Base-by-base conservation (phyloP, 2,797 vertebrate genomes). In the Lindbergichthys nudifrons region DNA sequence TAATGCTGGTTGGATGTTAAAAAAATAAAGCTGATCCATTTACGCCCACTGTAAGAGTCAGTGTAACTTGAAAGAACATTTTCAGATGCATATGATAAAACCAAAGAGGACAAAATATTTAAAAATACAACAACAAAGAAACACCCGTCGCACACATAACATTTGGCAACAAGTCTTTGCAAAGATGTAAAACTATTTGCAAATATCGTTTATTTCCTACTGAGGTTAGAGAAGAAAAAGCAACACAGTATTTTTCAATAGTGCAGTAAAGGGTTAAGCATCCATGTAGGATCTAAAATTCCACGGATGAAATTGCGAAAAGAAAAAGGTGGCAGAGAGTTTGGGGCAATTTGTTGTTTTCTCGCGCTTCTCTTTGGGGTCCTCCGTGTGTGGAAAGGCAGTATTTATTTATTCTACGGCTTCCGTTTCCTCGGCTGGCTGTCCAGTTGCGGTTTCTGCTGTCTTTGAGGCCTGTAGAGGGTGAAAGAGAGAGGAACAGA, bases 401-500 rank as follows among this genome's bases (percentile, higher is more conserved):
- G 82, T 69, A 43, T 84, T 84, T 72, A 83, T 70, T 88, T 71
- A 86, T 68, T 87, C 84, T 76, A 77, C 86, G 1, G 84, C 87
- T 82, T 92, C 86, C 4, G 84, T 91, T 57, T 89, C 87, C 47
- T 92, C 86, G 0, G 87, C 62, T 14, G 89, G 84, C 81, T 91
- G 92, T 79, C 82, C 91, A 46, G 89, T 90, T 46, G 93, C 90
- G 26, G 81, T 92, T 84, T 92, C 92, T 66, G 87, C 92, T 0
- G 91, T 94, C 75, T 94, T 93, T 79, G 92, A 93, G 21, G 93
- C 93, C 93, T 94, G 73, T 7, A 52, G 18, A 32, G 60, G 1
- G 30, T 5, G 4, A 65, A 76, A 67, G 15, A 9, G 0, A 4
- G 32, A 18, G 3, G 7, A 15, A 32, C 3, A 58, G 26, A 52